A percentile compares a stretch with the other conserved stretches of the same genome.
These are phyloP conservation scores for Ceriagrion tenellum DNA, from an alignment of 2,888 invertebrate species.

Conservation along the genomic window DNA sequence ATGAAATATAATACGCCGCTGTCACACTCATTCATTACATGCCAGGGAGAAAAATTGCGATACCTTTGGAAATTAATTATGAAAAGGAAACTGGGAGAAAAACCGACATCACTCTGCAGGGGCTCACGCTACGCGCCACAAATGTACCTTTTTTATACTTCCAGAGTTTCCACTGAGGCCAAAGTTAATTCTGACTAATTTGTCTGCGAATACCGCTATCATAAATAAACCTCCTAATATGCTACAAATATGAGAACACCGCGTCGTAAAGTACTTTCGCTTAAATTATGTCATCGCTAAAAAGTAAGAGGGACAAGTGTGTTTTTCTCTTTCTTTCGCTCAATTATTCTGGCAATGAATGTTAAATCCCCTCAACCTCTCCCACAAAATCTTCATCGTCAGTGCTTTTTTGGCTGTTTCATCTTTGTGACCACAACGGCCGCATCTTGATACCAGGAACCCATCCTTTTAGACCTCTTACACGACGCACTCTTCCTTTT, in stretches of 20 bases:
- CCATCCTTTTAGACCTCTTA: background rate
- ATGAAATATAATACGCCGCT: background rate
- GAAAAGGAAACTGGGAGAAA: background rate
- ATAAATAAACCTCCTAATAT: background rate
- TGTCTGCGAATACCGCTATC: background rate
- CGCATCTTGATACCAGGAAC: background rate
- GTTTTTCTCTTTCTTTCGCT: background rate
- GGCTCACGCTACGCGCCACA: background rate
- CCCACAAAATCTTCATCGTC: background rate
- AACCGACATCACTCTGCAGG: background rate
- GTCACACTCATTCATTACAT: background rate
- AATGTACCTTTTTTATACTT: background rate
- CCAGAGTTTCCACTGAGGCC: background rate
- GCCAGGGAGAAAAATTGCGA: conserved; percentile 5
- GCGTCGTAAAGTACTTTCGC: background rate
- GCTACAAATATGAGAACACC: background rate
- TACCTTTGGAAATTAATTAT: background rate
- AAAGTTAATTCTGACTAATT: background rate
- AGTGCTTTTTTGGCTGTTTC: background rate
- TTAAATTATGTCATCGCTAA: background rate
- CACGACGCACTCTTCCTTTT: background rate
- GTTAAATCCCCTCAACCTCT: background rate
- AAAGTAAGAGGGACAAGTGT: background rate
- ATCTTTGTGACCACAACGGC: background rate
- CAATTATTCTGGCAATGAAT: background rate